Percentiles rank a stretch among this genome's conserved stretches.
Evolutionary conservation across 2,797 vertebrate species (phyloP).

Genomic region (Ibycter americanus): DNA sequence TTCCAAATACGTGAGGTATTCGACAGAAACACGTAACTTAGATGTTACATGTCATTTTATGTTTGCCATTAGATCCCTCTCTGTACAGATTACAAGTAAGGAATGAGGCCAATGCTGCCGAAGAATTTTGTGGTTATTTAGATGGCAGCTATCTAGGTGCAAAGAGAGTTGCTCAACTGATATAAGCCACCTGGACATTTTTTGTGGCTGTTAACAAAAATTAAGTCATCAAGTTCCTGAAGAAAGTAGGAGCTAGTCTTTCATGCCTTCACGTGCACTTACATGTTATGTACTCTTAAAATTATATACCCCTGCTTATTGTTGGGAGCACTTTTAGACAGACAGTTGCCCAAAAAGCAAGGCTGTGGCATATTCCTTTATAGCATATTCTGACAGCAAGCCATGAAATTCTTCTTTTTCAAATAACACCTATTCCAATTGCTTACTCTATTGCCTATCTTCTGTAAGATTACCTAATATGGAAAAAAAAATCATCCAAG

Average conservation of each 20-base stretch:
- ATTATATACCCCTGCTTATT: not conserved
- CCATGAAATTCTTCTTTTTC: not conserved
- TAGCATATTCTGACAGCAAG: not conserved
- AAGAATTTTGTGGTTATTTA: not conserved
- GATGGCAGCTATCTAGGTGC: not conserved
- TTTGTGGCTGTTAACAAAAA: not conserved
- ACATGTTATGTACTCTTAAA: not conserved
- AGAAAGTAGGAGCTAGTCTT: not conserved
- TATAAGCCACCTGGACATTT: not conserved
- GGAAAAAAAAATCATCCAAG: not conserved
- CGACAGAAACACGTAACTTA: not conserved
- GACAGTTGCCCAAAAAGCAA: not conserved
- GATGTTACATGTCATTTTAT: not conserved
- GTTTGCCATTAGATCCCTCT: not conserved
- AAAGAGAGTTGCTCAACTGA: not conserved
- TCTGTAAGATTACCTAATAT: not conserved
- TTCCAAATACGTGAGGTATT: not conserved
- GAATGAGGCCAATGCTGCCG: rapidly evolving
- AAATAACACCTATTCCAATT: not conserved
- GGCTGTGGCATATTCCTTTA: not conserved
- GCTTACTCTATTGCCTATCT: not conserved
- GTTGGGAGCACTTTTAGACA: not conserved
- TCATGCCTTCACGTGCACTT: not conserved
- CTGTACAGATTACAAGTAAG: not conserved
- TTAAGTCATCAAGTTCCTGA: not conserved